Evolutionary conservation across 1,140 invertebrate species (phyloP), one percentile per base, ranked within the genome.

Genomic region (Drosophila funebris): DNA sequence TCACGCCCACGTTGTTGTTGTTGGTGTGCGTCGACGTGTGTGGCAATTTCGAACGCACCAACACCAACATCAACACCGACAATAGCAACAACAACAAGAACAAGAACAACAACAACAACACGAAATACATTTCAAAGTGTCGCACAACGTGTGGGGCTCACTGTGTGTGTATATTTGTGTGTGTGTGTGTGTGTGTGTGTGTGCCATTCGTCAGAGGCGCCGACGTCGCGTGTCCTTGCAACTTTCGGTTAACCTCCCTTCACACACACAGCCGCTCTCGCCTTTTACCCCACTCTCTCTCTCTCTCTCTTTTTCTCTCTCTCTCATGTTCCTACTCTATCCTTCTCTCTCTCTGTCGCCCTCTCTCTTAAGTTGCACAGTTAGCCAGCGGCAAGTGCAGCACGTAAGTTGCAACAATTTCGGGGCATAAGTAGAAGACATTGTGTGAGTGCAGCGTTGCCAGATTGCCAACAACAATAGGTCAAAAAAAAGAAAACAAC

Each of bases 361-460:
- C 9, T 24, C 20, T 39, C 53, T 22, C 62, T 16, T 31, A 16
- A 50, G 46, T 52, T 44, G 52, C 43, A 33, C 53, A 61, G 44
- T 50, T 39, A 70, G 74, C 78, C 52, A 74, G 50, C 58, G 78
- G 78, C 78, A 66, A 74, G 60, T 77, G 78, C 77, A 78, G 54
- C 66, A 56, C 77, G 80, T 81, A 81, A 81, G 73, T 77, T 81
- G 78, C 78, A 82, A 82, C 78, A 77, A 67, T 66, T 46, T 54
- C n/a, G 50, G 33, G 24, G 50, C 29, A 52, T 36, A 60, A 60
- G 31, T 43, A 24, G 50, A 57, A 67, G 62, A 66, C 52, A 66
- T 66, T 66, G 50, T 41, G 46, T 24, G 6, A 48, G 37, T 14
- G 27, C 41, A 66, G 63, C 43, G 63, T 67, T 67, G 63, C 63